phyloP scores from a whole-genome alignment of 2,797 vertebrate species.

The Darevskia mixta region DNA sequence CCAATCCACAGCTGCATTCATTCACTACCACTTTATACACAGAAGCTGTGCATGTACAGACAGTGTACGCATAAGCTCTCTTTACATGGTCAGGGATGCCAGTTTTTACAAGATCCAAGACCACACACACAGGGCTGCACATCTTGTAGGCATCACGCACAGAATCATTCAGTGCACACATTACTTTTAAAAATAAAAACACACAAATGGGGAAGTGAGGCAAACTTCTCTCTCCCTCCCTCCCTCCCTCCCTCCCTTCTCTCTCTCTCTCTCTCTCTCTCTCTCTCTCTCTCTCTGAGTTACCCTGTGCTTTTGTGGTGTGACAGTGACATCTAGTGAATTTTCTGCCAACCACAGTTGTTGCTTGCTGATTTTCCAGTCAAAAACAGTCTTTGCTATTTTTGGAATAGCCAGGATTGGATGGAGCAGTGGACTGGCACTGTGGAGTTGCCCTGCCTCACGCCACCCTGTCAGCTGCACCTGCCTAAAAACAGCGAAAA shows the following conservation, averaged over 20 bases:
- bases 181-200: not conserved
- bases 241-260: not conserved
- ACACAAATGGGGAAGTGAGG: not conserved
- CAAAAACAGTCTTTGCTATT: not conserved
- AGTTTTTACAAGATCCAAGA: not conserved
- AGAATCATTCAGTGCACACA: not conserved
- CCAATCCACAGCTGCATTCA: not conserved
- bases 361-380: not conserved
- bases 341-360: not conserved
- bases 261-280: not conserved
- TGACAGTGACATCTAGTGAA: constrained; percentile 74
- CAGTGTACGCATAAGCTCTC: not conserved
- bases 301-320: constrained; percentile 37
- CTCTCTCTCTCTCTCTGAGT: not conserved
- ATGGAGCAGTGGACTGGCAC: too few species aligned
- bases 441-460: too few species aligned
- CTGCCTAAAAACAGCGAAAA: too few species aligned
- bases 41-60: not conserved
- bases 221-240: not conserved
- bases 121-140: too few species aligned
- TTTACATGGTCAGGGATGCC: not conserved
- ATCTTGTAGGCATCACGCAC: not conserved
- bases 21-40: not conserved
- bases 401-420: not conserved
- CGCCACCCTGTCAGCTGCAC: too few species aligned